Evolutionary conservation across 2,888 invertebrate genomes (phyloP).

Genomic region (Mylabris sibirica): DNA sequence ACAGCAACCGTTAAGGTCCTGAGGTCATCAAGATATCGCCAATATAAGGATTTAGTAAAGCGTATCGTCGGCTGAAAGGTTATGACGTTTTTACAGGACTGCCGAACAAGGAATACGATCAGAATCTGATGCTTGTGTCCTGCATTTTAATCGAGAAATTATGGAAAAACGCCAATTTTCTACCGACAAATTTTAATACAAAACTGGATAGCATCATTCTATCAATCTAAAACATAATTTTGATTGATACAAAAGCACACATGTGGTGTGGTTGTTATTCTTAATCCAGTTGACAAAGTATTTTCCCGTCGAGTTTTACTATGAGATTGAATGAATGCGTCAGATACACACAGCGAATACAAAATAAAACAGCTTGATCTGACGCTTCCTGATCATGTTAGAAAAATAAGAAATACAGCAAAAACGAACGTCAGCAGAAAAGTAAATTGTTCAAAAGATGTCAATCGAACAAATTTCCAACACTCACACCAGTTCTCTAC

Average conservation of each 20-base stretch:
- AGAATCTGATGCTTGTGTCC: slow-evolving; percentile 41
- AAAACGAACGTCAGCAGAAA: slow-evolving; percentile 9
- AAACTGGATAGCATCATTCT: not conserved
- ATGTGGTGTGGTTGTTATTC: slow-evolving; percentile 8
- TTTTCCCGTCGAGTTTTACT: slow-evolving; percentile 25
- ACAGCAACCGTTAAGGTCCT: slow-evolving; percentile 35
- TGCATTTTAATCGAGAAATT: slow-evolving; percentile 48
- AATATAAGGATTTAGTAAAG: slow-evolving; percentile 48
- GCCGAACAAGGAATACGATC: slow-evolving; percentile 43
- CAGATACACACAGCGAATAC: slow-evolving; percentile 31
- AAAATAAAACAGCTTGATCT: slow-evolving; percentile 32
- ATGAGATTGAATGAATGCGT: slow-evolving; percentile 36
- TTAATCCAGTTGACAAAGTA: slow-evolving; percentile 30
- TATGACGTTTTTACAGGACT: slow-evolving; percentile 45
- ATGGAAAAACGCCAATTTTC: slow-evolving; percentile 34
- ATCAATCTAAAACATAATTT: not conserved
- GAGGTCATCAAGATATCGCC: slow-evolving; percentile 50
- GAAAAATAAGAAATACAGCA: not conserved
- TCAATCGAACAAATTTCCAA: not conserved
- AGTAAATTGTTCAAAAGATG: not conserved
- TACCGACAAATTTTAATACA: not conserved
- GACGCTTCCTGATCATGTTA: not conserved
- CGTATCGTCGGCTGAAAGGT: slow-evolving; percentile 46
- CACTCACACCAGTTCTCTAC: too few species aligned
- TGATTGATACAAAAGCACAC: not conserved